These are phyloP conservation scores for Diadumene lineata DNA, from an alignment of 92 coral and sea anemone genomes.

Conservation along the genomic window DNA sequence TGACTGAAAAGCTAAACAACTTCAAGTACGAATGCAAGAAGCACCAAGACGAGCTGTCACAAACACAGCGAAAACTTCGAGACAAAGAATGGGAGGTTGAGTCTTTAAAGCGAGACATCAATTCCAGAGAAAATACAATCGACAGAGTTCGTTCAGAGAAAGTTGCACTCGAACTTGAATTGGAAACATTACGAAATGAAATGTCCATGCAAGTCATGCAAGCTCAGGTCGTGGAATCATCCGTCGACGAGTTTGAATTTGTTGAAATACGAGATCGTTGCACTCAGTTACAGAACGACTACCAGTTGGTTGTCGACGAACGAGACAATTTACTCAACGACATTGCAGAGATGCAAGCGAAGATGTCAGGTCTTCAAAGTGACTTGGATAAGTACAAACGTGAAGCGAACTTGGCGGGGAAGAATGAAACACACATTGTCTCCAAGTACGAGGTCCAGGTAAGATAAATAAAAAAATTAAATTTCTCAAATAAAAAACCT, in stretches of 20 bases:
- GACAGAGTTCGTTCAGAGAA: conserved; percentile 81
- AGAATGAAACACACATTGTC: conserved; percentile 66
- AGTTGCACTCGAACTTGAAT: conserved; percentile 80
- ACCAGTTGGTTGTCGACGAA: conserved; percentile 62
- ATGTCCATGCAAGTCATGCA: conserved; percentile 70
- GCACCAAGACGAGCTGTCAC: conserved; percentile 69
- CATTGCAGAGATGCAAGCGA: conserved; percentile 49
- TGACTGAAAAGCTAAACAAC: conserved; percentile 82
- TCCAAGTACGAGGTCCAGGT: conserved; percentile 81
- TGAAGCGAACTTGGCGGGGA: conserved; percentile 62
- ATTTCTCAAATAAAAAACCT: no score
- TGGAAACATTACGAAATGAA: conserved; percentile 75
- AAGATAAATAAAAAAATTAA: no score
- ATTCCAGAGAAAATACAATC: conserved; percentile 51
- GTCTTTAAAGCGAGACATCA: conserved; percentile 83
- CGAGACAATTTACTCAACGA: conserved; percentile 71
- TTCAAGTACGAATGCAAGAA: conserved; percentile 77
- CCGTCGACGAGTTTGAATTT: conserved; percentile 81
- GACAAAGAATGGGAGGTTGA: conserved; percentile 91
- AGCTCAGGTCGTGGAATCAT: conserved; percentile 78
- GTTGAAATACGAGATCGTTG: conserved; percentile 61
- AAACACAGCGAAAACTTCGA: conserved; percentile 77
- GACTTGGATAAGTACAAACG: conserved; percentile 75
- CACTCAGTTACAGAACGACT: conserved; percentile 66
- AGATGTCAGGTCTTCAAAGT: conserved; percentile 48